Evolutionary conservation across 2,888 invertebrate species (phyloP).

Genomic region (Tricholauxania praeusta): DNA sequence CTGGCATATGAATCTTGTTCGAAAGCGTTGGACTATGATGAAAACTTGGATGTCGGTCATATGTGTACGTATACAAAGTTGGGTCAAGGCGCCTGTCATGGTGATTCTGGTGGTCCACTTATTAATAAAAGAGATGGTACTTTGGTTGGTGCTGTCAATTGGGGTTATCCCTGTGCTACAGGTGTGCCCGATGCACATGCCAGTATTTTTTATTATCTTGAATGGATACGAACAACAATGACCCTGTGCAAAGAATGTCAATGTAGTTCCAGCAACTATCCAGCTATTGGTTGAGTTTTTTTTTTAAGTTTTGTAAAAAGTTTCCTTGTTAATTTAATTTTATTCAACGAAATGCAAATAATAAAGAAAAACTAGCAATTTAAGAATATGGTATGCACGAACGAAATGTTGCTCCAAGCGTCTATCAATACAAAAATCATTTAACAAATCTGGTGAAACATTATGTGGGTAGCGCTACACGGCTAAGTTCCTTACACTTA

Average conservation of each 20-base stretch:
- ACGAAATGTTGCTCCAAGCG: too few species aligned
- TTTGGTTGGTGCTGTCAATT: conserved; percentile 63
- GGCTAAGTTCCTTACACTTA: too few species aligned
- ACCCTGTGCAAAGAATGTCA: conserved; percentile 50
- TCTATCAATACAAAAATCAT: too few species aligned
- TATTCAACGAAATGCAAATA: too few species aligned
- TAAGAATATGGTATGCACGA: too few species aligned
- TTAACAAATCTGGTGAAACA: too few species aligned
- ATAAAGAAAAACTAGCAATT: too few species aligned
- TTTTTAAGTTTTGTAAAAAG: too few species aligned
- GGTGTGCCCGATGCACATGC: conserved; percentile 62
- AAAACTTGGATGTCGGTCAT: conserved; percentile 70
- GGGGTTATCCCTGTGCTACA: conserved; percentile 62
- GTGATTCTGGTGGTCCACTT: conserved; percentile 64
- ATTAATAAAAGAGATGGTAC: conserved; percentile 46
- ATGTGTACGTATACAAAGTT: conserved; percentile 71
- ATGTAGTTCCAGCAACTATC: conserved; percentile 57
- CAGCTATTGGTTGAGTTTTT: background rate
- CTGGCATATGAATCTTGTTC: conserved; percentile 68
- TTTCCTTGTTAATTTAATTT: too few species aligned
- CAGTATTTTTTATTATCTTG: conserved; percentile 51
- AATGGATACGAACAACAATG: conserved; percentile 56
- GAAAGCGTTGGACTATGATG: conserved; percentile 67
- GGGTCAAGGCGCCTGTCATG: conserved; percentile 69
- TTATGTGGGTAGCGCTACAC: too few species aligned